These are phyloP conservation scores for Yoshiicerus persimilis DNA, from an alignment of 1,140 invertebrate genomes.

Conservation along the genomic window DNA sequence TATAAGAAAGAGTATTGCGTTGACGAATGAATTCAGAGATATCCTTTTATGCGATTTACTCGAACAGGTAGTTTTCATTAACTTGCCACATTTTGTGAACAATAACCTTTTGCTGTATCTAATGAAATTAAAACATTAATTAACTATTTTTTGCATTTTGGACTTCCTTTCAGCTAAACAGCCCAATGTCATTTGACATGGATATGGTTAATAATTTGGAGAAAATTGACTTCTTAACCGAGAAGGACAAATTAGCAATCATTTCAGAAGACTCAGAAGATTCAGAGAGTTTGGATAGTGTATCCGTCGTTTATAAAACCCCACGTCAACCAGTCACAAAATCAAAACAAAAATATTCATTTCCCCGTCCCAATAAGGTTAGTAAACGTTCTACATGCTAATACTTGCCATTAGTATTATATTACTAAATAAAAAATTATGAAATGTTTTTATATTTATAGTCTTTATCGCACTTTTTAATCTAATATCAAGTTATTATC, in stretches of 20 bases:
- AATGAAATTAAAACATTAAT: not conserved
- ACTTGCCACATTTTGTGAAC: too few relatives aligned
- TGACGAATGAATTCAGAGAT: not conserved
- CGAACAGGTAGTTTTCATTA: not conserved
- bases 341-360: not conserved
- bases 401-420: too few relatives aligned
- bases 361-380: not conserved
- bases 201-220: not conserved
- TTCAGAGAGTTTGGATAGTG: not conserved
- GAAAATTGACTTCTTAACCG: not conserved
- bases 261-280: slow-evolving; percentile 9
- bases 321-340: not conserved
- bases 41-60: not conserved
- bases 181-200: not conserved
- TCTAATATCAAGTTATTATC: too few relatives aligned
- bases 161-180: not conserved
- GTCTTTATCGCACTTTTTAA: too few relatives aligned
- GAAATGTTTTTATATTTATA: too few relatives aligned
- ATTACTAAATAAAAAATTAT: too few relatives aligned
- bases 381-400: too few relatives aligned
- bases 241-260: not conserved
- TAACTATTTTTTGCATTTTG: not conserved
- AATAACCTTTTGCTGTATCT: too few relatives aligned
- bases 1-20: not conserved
- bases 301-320: not conserved